phyloP scores from a whole-genome alignment of 2,888 invertebrate species.

The Hirtodrosophila confusa region DNA sequence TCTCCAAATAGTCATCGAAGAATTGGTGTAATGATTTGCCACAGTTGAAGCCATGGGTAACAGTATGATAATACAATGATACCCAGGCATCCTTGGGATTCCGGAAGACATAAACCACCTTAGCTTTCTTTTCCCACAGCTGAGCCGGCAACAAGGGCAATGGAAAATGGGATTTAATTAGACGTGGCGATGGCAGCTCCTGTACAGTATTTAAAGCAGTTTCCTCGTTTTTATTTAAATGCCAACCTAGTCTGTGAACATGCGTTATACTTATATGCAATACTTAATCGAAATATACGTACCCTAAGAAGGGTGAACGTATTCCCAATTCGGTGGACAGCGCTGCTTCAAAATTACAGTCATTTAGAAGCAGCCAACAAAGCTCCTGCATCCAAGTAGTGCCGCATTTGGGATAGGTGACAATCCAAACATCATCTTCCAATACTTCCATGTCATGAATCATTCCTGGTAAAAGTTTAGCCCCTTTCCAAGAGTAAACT shows the following conservation, averaged over 20 bases:
- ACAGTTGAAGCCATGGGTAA: slow-evolving; percentile 43
- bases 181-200: slow-evolving; percentile 62
- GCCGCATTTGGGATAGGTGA: slow-evolving; percentile 77
- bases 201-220: slow-evolving; percentile 34
- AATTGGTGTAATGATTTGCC: slow-evolving; percentile 54
- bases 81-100: slow-evolving; percentile 93
- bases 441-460: slow-evolving; percentile 70
- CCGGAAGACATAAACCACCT: slow-evolving; percentile 90
- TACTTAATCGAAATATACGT: neutral
- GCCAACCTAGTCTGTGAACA: slow-evolving; percentile 52
- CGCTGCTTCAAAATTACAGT: slow-evolving; percentile 76
- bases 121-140: slow-evolving; percentile 72
- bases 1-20: slow-evolving; percentile 36
- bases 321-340: slow-evolving; percentile 55
- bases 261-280: neutral
- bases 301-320: slow-evolving; percentile 76
- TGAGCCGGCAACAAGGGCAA: slow-evolving; percentile 70
- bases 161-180: slow-evolving; percentile 77
- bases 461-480: slow-evolving; percentile 31
- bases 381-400: slow-evolving; percentile 83
- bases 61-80: slow-evolving; percentile 88
- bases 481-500: slow-evolving; percentile 22
- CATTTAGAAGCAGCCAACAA: slow-evolving; percentile 74
- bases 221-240: slow-evolving; percentile 22
- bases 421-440: slow-evolving; percentile 80